phyloP scores from a whole-genome alignment of 2,888 invertebrate genomes.

The Aleiodes alternator region DNA sequence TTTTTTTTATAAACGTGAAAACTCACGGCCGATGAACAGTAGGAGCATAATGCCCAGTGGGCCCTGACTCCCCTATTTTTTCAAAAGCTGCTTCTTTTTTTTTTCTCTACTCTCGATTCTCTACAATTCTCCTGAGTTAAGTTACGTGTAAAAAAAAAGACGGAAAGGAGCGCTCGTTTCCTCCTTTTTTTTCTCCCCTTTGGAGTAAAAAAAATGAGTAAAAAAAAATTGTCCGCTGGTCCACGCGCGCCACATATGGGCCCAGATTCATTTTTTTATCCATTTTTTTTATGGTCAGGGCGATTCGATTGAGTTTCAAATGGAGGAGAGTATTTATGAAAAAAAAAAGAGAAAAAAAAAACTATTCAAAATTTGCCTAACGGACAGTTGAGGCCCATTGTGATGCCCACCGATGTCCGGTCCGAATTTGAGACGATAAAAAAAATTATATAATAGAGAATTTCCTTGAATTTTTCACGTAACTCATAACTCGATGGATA shows the following conservation, averaged over 20 bases:
- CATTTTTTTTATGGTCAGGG: constrained; percentile 60
- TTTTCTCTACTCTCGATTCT: constrained; percentile 32
- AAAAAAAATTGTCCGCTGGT: constrained; percentile 48
- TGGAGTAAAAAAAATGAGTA: constrained; percentile 11
- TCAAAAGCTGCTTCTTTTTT: constrained; percentile 52
- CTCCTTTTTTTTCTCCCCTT: constrained; percentile 36
- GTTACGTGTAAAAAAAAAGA: constrained; percentile 46
- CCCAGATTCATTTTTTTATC: constrained; percentile 60
- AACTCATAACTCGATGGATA: background rate
- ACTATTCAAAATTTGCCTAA: constrained; percentile 73
- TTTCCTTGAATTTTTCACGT: constrained; percentile 25
- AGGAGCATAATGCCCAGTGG: constrained; percentile 49
- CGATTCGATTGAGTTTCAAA: constrained; percentile 38
- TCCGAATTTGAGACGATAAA: constrained; percentile 22
- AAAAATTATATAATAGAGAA: constrained; percentile 25
- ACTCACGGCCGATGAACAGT: constrained; percentile 46
- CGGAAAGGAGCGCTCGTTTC: constrained; percentile 43
- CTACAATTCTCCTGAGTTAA: constrained; percentile 41
- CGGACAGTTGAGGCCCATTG: constrained; percentile 60
- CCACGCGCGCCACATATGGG: constrained; percentile 70
- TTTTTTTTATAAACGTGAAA: constrained; percentile 50
- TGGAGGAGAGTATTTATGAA: constrained; percentile 24
- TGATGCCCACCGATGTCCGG: constrained; percentile 37
- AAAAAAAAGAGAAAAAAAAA: constrained; percentile 55
- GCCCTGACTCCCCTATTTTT: constrained; percentile 45